Base-by-base conservation (phyloP, 2,888 invertebrate genomes). In the Heliconius ethilla region DNA sequence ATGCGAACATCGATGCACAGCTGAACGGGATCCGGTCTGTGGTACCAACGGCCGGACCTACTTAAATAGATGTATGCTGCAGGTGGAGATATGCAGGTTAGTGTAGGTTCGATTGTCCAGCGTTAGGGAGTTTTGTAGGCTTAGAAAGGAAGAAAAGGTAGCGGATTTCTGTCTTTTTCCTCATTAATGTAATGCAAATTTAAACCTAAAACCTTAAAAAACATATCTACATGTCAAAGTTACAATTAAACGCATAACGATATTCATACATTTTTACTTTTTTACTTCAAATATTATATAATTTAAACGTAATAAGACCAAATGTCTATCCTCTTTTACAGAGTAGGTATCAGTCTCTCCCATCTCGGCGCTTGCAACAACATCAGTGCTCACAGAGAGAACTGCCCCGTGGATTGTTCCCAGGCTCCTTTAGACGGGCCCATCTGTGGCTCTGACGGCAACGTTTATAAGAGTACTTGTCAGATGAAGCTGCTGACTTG, bases 401-500 rank as follows among this genome's bases (percentile, higher is more conserved):
- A 98, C 87, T 99, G 99, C 84, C 98, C 98, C 0, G 97, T 97
- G 7, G 96, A 97, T 83, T 98, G 98, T 88, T 97, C 97, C 55
- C 97, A 96, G 85, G 98, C 98, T 0, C 98, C 98, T 0, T 95
- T 97, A 82, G 98, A 98, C 84, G 98, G 98, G 0, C 98, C 98
- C 0, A 96, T 99, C 81, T 99, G 99, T 88, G 99, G 97, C 6
- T 98, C 97, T 78, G 98, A 99, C 87, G 98, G 97, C 51, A 98
- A 98, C 86, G 98, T 98, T 0, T 99, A 99, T 94, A 97, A 97
- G 87, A 98, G 97, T 85, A 98, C 98, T 3, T 99, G 99, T 87
- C 97, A 98, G 87, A 98, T 99, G 98, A 97, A 98, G 87, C 95
- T 97, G 79, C 95, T 97, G 40, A 98, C 98, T 72, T 99, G 99